Evolutionary conservation across 2,113 vertebrate genomes (phyloP), one percentile per base, ranked within the genome.

Genomic region (Bufo gargarizans): DNA sequence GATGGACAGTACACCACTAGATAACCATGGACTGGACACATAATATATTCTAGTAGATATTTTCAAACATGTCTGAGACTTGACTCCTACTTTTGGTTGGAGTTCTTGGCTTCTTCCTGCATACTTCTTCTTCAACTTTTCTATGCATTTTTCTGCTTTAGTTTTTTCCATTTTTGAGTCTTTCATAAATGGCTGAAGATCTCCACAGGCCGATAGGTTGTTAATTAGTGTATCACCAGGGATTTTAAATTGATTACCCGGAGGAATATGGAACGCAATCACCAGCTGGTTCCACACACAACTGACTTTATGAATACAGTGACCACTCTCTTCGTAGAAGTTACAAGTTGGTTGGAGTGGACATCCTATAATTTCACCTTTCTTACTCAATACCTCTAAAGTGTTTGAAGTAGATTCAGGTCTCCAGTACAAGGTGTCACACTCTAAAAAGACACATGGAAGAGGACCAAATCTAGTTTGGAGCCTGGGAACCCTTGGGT

Each of bases 211-310:
- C 10, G 22, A 45, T 20, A 85, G 53, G 33, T 58, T 74, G 3
- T 74, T 10, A 13, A 58, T 11, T 6, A 85, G n/a, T 13, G 3
- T 33, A 49, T 85, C 12, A 19, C 13, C 72, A 6, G 83, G 69
- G 14, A 85, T 19, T 4, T 17, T 13, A 4, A 85, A 49, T 0
- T 5, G 19, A 4, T 16, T 6, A 10, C n/a, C 16, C 3, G 7
- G 22, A 33, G 83, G 83, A 11, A 85, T 7, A 45, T 85, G 50
- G 22, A 85, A 85, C 19, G 83, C 83, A 4, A 85, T 33, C 14
- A 65, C 59, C 22, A 85, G 83, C 3, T 67, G 83, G 69, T 85
- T 85, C 83, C 83, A 85, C 50, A 85, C 69, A 58, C 83, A 43
- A 4, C 16, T 2, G 12, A 5, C n/a, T 20, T 55, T 13, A 53